Conservation (phyloP, 2,797 vertebrate genomes). For the Rhadinocentrus ornatus region DNA sequence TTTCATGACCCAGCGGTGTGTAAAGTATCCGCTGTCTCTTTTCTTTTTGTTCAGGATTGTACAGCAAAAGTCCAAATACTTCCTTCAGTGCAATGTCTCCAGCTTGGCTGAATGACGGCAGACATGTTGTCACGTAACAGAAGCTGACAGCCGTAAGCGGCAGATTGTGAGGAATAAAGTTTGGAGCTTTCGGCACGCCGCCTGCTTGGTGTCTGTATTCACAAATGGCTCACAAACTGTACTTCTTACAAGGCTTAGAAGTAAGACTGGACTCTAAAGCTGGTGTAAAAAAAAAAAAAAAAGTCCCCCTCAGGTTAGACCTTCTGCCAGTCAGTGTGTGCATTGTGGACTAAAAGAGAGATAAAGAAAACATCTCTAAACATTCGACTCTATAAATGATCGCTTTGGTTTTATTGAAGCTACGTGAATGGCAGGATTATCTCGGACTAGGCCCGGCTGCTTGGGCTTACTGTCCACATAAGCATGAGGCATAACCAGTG, state of each 20-base stretch:
- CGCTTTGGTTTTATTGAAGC: slow-evolving; percentile 95
- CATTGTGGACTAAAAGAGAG: slow-evolving; percentile 43
- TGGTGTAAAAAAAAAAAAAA: slow-evolving; percentile 30
- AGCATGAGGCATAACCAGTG: slow-evolving; percentile 78
- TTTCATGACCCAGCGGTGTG: slow-evolving; percentile 82
- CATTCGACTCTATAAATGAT: slow-evolving; percentile 97
- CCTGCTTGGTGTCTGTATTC: slow-evolving; percentile 34
- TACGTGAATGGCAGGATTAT: slow-evolving; percentile 85
- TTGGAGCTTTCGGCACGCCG: slow-evolving; percentile 43
- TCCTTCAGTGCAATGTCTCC: slow-evolving; percentile 89
- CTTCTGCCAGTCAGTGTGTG: slow-evolving; percentile 43
- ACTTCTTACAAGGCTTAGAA: slow-evolving; percentile 44
- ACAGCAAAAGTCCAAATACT: slow-evolving; percentile 72
- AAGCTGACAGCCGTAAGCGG: slow-evolving; percentile 64
- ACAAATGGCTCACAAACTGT: slow-evolving; percentile 47
- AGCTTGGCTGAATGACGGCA: slow-evolving; percentile 83
- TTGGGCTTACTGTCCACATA: slow-evolving; percentile 84
- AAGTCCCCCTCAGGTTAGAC: slow-evolving; percentile 20
- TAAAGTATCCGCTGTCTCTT: slow-evolving; percentile 89
- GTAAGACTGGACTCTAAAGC: slow-evolving; percentile 24
- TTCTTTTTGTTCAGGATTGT: slow-evolving; percentile 71
- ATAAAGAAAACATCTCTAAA: slow-evolving; percentile 76
- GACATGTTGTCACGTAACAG: slow-evolving; percentile 81
- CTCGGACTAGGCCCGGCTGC: slow-evolving; percentile 80
- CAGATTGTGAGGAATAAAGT: slow-evolving; percentile 54